Percentiles rank a stretch among this genome's conserved stretches.
Evolutionary conservation across 2,888 invertebrate species (phyloP).

Genomic region (Lottia scabra): DNA sequence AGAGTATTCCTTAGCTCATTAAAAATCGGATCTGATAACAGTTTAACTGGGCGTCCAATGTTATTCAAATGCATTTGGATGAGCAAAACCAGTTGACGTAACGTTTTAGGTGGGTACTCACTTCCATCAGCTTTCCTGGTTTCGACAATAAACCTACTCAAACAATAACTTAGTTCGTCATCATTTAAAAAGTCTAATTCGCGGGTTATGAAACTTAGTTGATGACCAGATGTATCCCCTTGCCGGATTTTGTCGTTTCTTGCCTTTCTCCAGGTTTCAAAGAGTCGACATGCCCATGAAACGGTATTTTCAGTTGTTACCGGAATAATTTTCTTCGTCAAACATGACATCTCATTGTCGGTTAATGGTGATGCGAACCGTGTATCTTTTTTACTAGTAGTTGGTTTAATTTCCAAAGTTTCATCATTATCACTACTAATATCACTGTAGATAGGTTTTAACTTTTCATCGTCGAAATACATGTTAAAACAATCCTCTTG

Average conservation of each 20-base stretch:
- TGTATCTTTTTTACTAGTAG: too few species aligned
- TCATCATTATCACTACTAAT: too few species aligned
- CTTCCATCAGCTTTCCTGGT: background rate
- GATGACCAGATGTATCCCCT: background rate
- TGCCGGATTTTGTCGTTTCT: background rate
- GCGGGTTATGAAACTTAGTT: background rate
- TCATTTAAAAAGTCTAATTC: background rate
- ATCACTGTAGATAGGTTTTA: too few species aligned
- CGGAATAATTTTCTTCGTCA: background rate
- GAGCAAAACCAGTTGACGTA: background rate
- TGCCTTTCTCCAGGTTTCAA: background rate
- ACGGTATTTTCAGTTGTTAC: background rate
- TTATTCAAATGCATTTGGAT: conserved; percentile 2
- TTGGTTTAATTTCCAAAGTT: too few species aligned
- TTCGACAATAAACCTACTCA: background rate
- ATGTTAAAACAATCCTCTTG: background rate
- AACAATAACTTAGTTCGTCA: background rate
- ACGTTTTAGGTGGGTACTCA: background rate
- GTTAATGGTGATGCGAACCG: too few species aligned
- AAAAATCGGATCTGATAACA: background rate
- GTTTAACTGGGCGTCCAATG: too few species aligned
- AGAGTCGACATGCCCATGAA: background rate
- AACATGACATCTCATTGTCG: too few species aligned
- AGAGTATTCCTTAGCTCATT: background rate
- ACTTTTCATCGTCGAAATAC: background rate